Percentiles rank a stretch among this genome's conserved stretches.
Conservation (phyloP, 1,140 invertebrate species). For the Hyposmocoma kahamanoa region DNA sequence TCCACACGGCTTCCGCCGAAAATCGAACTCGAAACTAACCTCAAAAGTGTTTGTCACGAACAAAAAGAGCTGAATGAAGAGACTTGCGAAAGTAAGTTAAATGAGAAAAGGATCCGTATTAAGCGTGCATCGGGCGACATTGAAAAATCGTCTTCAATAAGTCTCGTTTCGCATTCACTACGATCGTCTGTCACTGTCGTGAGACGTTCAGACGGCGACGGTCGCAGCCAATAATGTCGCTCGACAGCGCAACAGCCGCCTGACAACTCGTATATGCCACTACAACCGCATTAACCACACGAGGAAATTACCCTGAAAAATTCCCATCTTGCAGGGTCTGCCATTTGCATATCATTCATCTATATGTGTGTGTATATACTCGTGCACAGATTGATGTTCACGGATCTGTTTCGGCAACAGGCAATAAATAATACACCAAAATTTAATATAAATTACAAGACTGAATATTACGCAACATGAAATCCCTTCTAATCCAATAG, state of each 20-base stretch:
- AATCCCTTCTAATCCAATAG: too few species aligned
- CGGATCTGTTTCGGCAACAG: too few species aligned
- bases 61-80: conserved; percentile 2
- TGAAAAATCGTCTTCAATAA: conserved; percentile 58
- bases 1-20: too few species aligned
- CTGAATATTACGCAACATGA: too few species aligned
- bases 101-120: conserved; percentile 26
- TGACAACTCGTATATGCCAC: neutral
- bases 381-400: too few species aligned
- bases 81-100: conserved; percentile 24
- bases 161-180: conserved; percentile 42
- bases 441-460: too few species aligned
- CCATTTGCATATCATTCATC: too few species aligned
- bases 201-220: conserved; percentile 2
- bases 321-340: too few species aligned
- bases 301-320: neutral
- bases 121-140: conserved; percentile 35
- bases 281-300: neutral
- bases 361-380: too few species aligned
- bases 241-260: neutral
- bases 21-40: too few species aligned
- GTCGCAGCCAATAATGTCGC: conserved; percentile 3
- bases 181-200: conserved; percentile 49
- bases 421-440: too few species aligned
- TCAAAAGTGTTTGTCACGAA: neutral